These are phyloP conservation scores for Sclerodermus sp. DNA, from an alignment of 2,888 invertebrate genomes.

Conservation along the genomic window DNA sequence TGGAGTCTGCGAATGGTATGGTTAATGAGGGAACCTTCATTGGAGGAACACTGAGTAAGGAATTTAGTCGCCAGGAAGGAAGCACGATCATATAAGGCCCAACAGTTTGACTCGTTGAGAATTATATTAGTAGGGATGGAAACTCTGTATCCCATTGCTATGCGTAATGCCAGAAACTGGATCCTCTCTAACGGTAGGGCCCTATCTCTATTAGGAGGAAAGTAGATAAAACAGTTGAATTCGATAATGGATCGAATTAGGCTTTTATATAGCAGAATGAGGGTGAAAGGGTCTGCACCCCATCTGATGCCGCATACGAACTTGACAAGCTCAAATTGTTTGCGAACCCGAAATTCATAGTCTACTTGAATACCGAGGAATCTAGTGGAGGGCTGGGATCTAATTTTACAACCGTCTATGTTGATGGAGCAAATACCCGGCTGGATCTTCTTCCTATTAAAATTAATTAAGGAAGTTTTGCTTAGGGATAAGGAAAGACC, in stretches of 20 bases:
- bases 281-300: not conserved
- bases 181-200: not conserved
- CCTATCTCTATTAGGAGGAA: not conserved
- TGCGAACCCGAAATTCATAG: not conserved
- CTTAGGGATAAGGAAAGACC: not conserved
- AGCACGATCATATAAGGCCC: too few relatives aligned
- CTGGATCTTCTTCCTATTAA: conserved; percentile 1
- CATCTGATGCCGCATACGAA: conserved; percentile 4
- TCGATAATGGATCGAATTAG: not conserved
- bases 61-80: too few relatives aligned
- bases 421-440: not conserved
- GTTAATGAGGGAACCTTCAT: too few relatives aligned
- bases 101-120: not conserved
- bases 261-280: not conserved
- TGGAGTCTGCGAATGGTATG: too few relatives aligned
- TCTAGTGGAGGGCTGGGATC: not conserved
- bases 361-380: not conserved
- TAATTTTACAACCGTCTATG: not conserved
- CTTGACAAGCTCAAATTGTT: conserved; percentile 7
- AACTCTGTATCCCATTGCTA: not conserved
- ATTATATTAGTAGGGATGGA: not conserved
- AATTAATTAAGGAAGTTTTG: not conserved
- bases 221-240: not conserved
- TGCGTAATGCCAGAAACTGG: not conserved
- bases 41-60: not conserved